phyloP scores from a whole-genome alignment of 2,888 invertebrate genomes.

The Acanthosoma haemorrhoidale region DNA sequence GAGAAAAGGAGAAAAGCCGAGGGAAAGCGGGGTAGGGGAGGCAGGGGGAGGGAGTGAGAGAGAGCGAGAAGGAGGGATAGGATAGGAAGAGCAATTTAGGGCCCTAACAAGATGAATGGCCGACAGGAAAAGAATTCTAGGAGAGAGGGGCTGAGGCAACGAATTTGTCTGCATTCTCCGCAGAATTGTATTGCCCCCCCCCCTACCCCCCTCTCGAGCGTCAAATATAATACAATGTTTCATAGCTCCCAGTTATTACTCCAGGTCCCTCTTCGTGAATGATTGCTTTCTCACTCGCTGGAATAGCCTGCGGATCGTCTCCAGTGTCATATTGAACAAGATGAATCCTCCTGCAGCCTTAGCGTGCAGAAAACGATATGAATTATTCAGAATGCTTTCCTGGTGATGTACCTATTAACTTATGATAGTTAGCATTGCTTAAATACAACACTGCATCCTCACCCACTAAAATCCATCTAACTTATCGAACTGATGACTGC shows the following conservation, averaged over 20 bases:
- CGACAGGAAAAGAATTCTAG: slow-evolving; percentile 37
- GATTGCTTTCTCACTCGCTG: not conserved
- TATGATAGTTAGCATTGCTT: too few relatives aligned
- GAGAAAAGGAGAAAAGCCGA: slow-evolving; percentile 22
- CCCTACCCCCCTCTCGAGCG: not conserved
- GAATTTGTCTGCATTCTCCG: slow-evolving; percentile 41
- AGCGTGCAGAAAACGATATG: not conserved
- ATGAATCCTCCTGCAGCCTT: not conserved
- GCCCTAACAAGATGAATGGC: slow-evolving; percentile 40
- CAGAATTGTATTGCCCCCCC: slow-evolving; percentile 30
- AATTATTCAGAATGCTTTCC: not conserved
- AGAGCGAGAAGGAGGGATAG: slow-evolving; percentile 40
- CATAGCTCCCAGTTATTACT: slow-evolving; percentile 8
- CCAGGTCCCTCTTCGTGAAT: not conserved
- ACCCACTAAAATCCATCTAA: too few relatives aligned
- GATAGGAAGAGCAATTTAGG: slow-evolving; percentile 41
- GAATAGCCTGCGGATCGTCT: not conserved
- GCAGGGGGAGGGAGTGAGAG: slow-evolving; percentile 27
- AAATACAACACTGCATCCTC: too few relatives aligned
- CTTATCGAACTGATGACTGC: too few relatives aligned
- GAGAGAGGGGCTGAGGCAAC: slow-evolving; percentile 31
- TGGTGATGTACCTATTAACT: too few relatives aligned
- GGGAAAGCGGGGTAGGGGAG: slow-evolving; percentile 48
- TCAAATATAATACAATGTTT: slow-evolving; percentile 20
- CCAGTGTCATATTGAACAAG: not conserved